phyloP scores from a whole-genome alignment of 1,140 invertebrate species.

The Aphaenogaster floridana region DNA sequence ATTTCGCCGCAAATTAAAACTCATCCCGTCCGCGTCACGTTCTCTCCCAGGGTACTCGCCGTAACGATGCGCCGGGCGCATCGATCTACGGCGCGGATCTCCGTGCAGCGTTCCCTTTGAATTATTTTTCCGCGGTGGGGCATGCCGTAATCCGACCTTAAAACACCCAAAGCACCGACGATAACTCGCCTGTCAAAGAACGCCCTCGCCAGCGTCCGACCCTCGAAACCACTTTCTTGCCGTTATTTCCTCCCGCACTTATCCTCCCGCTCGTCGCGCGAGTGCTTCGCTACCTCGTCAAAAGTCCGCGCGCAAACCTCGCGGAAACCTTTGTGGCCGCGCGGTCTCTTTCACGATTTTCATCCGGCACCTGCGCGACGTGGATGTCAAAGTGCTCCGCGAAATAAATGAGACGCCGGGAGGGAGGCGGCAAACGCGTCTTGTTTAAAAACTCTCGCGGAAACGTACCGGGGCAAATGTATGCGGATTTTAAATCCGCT shows the following conservation, averaged over 20 bases:
- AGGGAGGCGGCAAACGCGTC: background rate
- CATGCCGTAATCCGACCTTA: conserved; percentile 34
- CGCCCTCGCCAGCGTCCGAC: background rate
- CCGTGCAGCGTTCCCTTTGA: conserved; percentile 18
- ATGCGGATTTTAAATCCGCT: conserved; percentile 64
- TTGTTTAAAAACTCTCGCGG: conserved; percentile 56
- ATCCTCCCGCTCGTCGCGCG: background rate
- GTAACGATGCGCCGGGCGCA: conserved; percentile 8
- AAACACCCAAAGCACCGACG: conserved; percentile 44
- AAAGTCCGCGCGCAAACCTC: conserved; percentile 45
- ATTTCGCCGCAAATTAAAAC: conserved; percentile 40
- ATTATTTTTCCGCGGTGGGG: conserved; percentile 42
- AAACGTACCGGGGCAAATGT: conserved; percentile 51
- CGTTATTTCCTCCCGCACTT: conserved; percentile 35
- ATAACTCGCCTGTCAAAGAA: conserved; percentile 51
- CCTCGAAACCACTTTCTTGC: conserved; percentile 24
- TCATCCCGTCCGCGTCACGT: background rate
- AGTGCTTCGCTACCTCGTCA: conserved; percentile 34
- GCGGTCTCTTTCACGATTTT: conserved; percentile 21
- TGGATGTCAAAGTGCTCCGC: conserved; percentile 33
- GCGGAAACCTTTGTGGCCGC: conserved; percentile 34
- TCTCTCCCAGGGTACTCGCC: background rate
- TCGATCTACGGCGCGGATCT: conserved; percentile 1
- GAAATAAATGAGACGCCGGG: conserved; percentile 29
- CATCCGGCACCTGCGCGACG: background rate